These are phyloP conservation scores for Alligator mississippiensis DNA, from an alignment of 2,113 vertebrate species.

Conservation along the genomic window DNA sequence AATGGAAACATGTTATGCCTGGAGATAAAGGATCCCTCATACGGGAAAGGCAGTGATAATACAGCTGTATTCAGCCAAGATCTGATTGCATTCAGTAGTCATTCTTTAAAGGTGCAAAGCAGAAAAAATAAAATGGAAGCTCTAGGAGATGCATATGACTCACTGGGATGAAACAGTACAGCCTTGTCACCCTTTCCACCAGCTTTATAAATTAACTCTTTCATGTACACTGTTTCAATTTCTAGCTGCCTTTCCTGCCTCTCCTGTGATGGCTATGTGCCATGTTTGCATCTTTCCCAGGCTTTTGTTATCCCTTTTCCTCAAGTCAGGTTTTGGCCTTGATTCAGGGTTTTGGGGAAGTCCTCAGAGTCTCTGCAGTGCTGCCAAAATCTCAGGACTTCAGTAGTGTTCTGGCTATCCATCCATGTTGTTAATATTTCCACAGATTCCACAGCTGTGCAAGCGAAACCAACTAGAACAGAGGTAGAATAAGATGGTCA, in stretches of 20 bases:
- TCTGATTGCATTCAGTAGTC: not conserved
- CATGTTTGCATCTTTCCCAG: not conserved
- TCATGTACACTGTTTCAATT: not conserved
- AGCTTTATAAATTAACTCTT: not conserved
- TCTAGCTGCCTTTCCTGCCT: not conserved
- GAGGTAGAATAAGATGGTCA: not conserved
- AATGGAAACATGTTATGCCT: not conserved
- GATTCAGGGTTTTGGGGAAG: fast-evolving
- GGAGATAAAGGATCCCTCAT: not conserved
- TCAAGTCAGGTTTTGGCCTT: not conserved
- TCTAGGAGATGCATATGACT: not conserved
- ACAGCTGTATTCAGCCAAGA: not conserved
- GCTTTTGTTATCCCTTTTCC: not conserved
- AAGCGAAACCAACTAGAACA: not conserved
- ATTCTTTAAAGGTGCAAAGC: not conserved
- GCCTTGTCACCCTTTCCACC: not conserved
- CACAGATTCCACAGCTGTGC: not conserved
- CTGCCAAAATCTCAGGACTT: not conserved
- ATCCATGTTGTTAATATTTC: fast-evolving
- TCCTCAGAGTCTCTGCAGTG: not conserved
- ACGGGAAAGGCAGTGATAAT: not conserved
- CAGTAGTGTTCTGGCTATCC: not conserved
- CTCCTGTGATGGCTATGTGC: not conserved
- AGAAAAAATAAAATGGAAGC: not conserved
- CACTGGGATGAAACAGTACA: not conserved